Evolutionary conservation across 2,797 vertebrate genomes (phyloP).

Genomic region (Gouania willdenowi): DNA sequence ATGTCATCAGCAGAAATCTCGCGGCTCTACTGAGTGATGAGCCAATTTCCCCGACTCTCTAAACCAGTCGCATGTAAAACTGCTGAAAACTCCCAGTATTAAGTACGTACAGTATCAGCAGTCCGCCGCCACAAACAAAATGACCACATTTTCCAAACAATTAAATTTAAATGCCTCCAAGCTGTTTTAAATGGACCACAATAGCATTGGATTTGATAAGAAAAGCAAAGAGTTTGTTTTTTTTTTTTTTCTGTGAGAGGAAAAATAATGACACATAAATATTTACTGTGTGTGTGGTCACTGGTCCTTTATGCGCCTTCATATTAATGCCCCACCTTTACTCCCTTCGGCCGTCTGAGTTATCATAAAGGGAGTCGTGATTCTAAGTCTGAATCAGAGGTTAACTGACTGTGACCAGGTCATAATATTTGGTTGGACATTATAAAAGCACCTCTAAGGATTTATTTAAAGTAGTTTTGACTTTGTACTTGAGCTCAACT

Average conservation of each 20-base stretch:
- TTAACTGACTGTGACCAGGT: constrained; percentile 55
- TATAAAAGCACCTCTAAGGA: too few relatives aligned
- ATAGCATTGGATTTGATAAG: constrained; percentile 49
- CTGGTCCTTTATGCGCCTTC: constrained; percentile 23
- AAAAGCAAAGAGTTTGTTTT: constrained; percentile 44
- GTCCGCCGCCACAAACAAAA: constrained; percentile 57
- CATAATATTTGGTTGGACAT: constrained; percentile 31
- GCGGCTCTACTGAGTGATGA: constrained; percentile 57
- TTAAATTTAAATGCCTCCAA: constrained; percentile 76
- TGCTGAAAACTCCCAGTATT: constrained; percentile 53
- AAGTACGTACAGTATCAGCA: constrained; percentile 51
- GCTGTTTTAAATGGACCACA: constrained; percentile 45
- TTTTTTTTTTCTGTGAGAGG: too few relatives aligned
- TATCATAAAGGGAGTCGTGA: constrained; percentile 46
- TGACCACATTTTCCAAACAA: constrained; percentile 74
- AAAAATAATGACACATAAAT: constrained; percentile 68
- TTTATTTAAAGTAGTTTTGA: too few relatives aligned
- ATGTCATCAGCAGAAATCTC: constrained; percentile 68
- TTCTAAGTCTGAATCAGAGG: constrained; percentile 33
- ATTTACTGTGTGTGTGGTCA: constrained; percentile 63
- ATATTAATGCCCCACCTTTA: constrained; percentile 17
- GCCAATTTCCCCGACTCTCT: constrained; percentile 43
- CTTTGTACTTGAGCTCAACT: too few relatives aligned
- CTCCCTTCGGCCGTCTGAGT: constrained; percentile 34
- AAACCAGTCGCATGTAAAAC: constrained; percentile 71